phyloP scores from a whole-genome alignment of 2,888 invertebrate species.

The Petrolisthes cinctipes region DNA sequence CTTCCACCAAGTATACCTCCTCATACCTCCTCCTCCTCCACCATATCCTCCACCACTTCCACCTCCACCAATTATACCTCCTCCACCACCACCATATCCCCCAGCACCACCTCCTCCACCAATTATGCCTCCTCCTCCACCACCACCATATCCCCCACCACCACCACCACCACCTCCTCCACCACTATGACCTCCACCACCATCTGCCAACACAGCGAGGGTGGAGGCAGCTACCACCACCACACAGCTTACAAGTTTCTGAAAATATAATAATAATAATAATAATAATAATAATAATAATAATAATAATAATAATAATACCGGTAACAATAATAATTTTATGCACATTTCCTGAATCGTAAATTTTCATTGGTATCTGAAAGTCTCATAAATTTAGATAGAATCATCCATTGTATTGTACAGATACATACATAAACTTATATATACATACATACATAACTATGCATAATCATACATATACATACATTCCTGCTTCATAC shows the following conservation, averaged over 20 bases:
- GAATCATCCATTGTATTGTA: neutral
- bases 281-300: neutral
- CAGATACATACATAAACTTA: neutral
- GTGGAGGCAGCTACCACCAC: slow-evolving; percentile 12
- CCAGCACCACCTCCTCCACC: neutral
- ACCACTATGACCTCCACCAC: neutral
- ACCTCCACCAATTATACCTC: neutral
- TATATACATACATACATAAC: neutral
- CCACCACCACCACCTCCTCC: neutral
- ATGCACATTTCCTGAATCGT: too few species aligned
- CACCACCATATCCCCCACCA: neutral
- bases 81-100: neutral
- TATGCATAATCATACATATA: neutral
- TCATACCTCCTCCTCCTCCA: neutral
- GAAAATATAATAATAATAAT: neutral
- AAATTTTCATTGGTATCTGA: neutral
- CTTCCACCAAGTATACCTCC: neutral
- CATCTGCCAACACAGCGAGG: neutral
- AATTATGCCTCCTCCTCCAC: neutral
- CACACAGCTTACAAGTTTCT: neutral
- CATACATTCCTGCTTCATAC: neutral
- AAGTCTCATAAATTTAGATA: neutral
- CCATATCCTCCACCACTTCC: neutral
- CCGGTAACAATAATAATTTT: neutral
- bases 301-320: neutral